Evolutionary conservation across 2,888 invertebrate species (phyloP).

Genomic region (Drosophila barbarae): DNA sequence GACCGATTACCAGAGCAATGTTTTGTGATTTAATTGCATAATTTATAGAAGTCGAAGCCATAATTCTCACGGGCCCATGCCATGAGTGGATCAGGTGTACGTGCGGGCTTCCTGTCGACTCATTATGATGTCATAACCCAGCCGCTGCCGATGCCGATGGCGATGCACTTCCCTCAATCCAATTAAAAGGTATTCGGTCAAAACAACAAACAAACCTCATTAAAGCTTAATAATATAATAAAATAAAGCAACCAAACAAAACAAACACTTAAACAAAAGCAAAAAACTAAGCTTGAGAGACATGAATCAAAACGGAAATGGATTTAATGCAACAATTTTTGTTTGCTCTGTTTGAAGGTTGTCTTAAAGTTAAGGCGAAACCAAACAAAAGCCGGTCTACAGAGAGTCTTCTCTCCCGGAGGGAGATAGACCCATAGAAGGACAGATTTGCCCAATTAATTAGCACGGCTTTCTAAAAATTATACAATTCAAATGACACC

Average conservation of each 20-base stretch:
- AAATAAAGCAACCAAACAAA: slow-evolving; percentile 17
- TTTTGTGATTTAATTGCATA: slow-evolving; percentile 27
- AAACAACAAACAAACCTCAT: slow-evolving; percentile 32
- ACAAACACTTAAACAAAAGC: slow-evolving; percentile 10
- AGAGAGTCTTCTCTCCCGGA: slow-evolving; percentile 17
- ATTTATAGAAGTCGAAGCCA: slow-evolving; percentile 5
- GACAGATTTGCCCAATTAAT: slow-evolving; percentile 45
- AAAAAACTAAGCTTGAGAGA: slow-evolving; percentile 25
- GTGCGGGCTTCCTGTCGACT: slow-evolving; percentile 38
- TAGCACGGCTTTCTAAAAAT: slow-evolving; percentile 63
- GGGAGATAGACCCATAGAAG: slow-evolving; percentile 33
- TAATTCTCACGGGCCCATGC: slow-evolving; percentile 18
- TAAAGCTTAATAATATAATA: slow-evolving; percentile 34
- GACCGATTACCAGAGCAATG: slow-evolving; percentile 17
- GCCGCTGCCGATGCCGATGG: neutral
- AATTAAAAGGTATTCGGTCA: slow-evolving; percentile 42
- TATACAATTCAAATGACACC: slow-evolving; percentile 54
- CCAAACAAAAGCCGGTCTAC: slow-evolving; percentile 34
- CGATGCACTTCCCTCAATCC: slow-evolving; percentile 34
- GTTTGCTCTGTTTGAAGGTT: slow-evolving; percentile 63
- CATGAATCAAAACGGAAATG: slow-evolving; percentile 62
- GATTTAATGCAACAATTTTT: slow-evolving; percentile 52
- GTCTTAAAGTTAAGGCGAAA: slow-evolving; percentile 43
- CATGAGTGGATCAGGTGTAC: slow-evolving; percentile 21
- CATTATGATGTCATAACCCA: slow-evolving; percentile 33